phyloP scores from a whole-genome alignment of 2,113 vertebrate species.

The Leuciscus idus region DNA sequence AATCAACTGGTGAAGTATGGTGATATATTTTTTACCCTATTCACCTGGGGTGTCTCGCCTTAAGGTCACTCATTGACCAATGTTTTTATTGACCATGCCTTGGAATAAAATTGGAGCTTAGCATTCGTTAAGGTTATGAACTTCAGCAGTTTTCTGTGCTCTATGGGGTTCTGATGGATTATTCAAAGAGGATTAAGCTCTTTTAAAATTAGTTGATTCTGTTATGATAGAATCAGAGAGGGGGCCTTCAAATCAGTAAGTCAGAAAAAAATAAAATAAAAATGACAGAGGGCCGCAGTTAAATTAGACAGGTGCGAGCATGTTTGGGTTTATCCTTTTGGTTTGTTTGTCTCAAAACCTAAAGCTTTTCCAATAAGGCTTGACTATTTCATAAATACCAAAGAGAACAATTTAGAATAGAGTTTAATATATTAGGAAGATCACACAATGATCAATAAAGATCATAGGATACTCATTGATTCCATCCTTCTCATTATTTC shows the following conservation, averaged over 20 bases:
- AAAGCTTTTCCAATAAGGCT: neutral
- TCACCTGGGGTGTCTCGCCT: no score
- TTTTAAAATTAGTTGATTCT: slow-evolving; percentile 36
- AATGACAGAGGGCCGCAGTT: neutral
- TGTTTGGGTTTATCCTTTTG: neutral
- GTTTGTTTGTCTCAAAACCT: neutral
- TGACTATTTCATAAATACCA: neutral
- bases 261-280: neutral
- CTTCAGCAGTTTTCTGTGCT: neutral
- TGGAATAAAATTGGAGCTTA: slow-evolving; percentile 4
- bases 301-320: neutral
- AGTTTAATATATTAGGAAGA: neutral
- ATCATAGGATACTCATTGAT: slow-evolving; percentile 36
- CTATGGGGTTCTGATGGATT: slow-evolving; percentile 20
- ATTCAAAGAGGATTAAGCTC: slow-evolving; percentile 36
- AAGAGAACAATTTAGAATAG: neutral
- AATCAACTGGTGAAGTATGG: no score
- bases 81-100: slow-evolving; percentile 23
- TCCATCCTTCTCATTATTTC: slow-evolving; percentile 30
- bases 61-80: neutral
- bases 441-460: neutral
- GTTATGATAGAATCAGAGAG: slow-evolving; percentile 32
- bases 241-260: slow-evolving; percentile 23
- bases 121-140: neutral
- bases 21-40: no score